phyloP scores from a whole-genome alignment of 2,113 vertebrate species.

The Ictalurus furcatus region DNA sequence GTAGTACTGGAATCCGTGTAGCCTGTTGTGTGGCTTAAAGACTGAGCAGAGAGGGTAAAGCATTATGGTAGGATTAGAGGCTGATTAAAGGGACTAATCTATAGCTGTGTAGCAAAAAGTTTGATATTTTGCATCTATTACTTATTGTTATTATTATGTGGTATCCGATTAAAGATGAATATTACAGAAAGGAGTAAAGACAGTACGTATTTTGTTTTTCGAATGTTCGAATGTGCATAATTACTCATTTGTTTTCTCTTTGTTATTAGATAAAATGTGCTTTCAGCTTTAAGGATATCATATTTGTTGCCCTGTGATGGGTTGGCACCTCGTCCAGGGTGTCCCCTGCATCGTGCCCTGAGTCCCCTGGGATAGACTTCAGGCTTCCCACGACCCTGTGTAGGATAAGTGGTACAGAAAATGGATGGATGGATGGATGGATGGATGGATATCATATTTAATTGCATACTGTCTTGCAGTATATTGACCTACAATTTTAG shows the following conservation, averaged over 20 bases:
- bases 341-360: too few species aligned
- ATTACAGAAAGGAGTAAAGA: neutral
- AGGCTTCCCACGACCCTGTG: too few species aligned
- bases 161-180: neutral
- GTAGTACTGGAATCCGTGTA: neutral
- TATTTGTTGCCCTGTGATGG: too few species aligned
- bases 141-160: neutral
- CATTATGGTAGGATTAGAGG: neutral
- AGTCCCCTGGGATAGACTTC: too few species aligned
- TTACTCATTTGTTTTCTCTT: neutral
- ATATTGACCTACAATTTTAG: neutral
- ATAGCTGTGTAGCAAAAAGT: neutral
- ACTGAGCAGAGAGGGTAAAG: neutral
- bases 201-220: neutral
- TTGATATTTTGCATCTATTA: neutral
- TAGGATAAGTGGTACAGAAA: too few species aligned
- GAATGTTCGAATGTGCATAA: neutral
- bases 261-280: neutral
- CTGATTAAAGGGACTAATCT: neutral
- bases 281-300: neutral
- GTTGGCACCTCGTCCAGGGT: too few species aligned
- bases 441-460: neutral
- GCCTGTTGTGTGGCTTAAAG: too few species aligned
- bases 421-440: too few species aligned
- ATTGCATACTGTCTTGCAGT: neutral